Evolutionary conservation across 2,888 invertebrate species (phyloP), one percentile per base, ranked within the genome.

Genomic region (Thymelicus lineola): DNA sequence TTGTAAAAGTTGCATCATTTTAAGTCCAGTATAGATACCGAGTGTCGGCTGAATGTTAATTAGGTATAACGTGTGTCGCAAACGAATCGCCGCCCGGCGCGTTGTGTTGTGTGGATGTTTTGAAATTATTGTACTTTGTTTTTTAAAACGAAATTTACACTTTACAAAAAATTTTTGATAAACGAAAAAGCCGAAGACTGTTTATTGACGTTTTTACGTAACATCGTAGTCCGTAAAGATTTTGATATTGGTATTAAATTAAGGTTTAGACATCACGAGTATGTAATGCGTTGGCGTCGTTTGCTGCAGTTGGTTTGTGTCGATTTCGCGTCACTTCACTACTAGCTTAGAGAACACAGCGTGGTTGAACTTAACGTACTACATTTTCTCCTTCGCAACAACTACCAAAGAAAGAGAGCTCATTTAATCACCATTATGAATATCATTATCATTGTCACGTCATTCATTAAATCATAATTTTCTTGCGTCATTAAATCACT

Each of bases 81-180:
- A 75, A 75, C 75, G 72, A 72, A 76, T 72, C 74, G 76, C 81
- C 72, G 75, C 81, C 82, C 80, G 78, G 78, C 75, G 73, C 69
- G 72, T 45, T 58, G 72, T 84, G 72, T 45, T 58, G 72, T 84
- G 86, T 86, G 84, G 86, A 86, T 86, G 84, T 88, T 89, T 78
- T 90, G 86, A 87, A 86, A 88, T 85, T 91, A 70, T 83, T 87
- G 89, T 84, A 87, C 82, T 86, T 86, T 88, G 86, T 86, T 91
- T 90, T 82, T 88, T 75, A 70, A 66, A 75, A 76, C 74, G 72
- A 76, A 89, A 86, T 90, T 90, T 91, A 93, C 93, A 93, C 88
- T 92, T 91, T 92, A 92, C 92, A 93, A 90, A 28, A n/a, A 28
- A 86, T 83, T 90, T 91, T 92, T 91, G 84, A 91, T 90, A 88